Evolutionary conservation across 2,113 vertebrate species (phyloP), one percentile per base, ranked within the genome.

Genomic region (Rhynchomys soricoides): DNA sequence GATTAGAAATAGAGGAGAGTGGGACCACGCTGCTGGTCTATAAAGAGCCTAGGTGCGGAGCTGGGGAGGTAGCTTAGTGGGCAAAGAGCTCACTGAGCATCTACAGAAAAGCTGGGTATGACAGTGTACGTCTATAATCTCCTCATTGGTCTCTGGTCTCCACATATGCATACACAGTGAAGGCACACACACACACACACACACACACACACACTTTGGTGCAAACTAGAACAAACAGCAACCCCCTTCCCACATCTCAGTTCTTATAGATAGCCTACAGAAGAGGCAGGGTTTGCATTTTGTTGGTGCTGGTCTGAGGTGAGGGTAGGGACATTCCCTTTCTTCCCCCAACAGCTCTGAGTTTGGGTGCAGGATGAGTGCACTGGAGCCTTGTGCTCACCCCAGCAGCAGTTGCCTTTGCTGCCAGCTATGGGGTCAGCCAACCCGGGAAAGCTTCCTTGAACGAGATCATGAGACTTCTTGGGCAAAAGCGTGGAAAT

Each of bases 381-480:
- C 59, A 17, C 13, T 11, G 68, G 19, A 37, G 48, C 34, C 50
- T 68, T 92, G 24, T 16, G 1, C 31, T 90, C 66, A 40, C 9
- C 43, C 11, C 17, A 15, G 93, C 37, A 17, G 40, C 9, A 7
- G 57, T 4, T 81, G 85, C 45, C 12, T 95, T 92, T 45, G 40
- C 59, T 78, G 74, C 43, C 83, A 90, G 88, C 57, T 81, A 15
- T 37, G 79, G 55, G 70, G 34, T 90, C 79, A 85, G 50, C 64
- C 64, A 52, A n/a, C 71, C 64, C 85, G 75, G 75, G 82, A 81
- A 89, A 37, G 29, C 52, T 96, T 95, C 81, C 75, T 81, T 66
- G 77, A 93, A 50, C 40, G 45, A 77, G 68, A 93, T 89, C 62
- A 62, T 90, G 93, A 88, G 75, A 86, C 78, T 87, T 66, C 50